Evolutionary conservation across 1,140 invertebrate species (phyloP).

Genomic region (Aphaenogaster floridana): DNA sequence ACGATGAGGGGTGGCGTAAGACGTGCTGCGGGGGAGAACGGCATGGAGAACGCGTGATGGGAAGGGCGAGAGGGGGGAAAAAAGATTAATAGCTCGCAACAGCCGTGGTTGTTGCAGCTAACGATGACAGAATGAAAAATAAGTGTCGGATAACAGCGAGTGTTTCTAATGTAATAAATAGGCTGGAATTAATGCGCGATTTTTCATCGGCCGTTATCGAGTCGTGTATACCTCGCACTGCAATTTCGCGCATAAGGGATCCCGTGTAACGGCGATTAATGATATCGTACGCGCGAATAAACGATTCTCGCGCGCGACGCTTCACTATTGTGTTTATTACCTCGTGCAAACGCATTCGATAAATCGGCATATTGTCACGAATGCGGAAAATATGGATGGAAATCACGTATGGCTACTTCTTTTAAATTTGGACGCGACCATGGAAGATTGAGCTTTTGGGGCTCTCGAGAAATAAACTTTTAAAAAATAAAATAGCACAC

Average conservation of each 20-base stretch:
- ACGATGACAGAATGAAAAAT: slow-evolving; percentile 65
- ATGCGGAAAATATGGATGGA: background rate
- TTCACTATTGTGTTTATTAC: slow-evolving; percentile 43
- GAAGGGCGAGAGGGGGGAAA: slow-evolving; percentile 15
- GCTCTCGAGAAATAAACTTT: background rate
- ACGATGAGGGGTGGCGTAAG: slow-evolving; percentile 10
- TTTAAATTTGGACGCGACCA: background rate
- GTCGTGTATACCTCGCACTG: slow-evolving; percentile 38
- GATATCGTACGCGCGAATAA: slow-evolving; percentile 50
- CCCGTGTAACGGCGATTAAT: slow-evolving; percentile 54
- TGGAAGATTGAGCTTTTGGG: no score
- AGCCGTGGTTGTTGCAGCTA: slow-evolving; percentile 62
- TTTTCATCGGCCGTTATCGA: slow-evolving; percentile 60
- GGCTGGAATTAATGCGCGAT: slow-evolving; percentile 62
- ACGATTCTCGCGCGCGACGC: slow-evolving; percentile 15
- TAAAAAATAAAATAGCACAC: background rate
- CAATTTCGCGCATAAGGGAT: slow-evolving; percentile 57
- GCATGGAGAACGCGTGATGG: background rate
- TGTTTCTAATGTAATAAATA: slow-evolving; percentile 66
- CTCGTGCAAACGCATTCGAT: slow-evolving; percentile 42
- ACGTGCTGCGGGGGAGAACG: background rate
- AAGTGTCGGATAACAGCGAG: slow-evolving; percentile 62
- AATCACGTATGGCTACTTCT: background rate
- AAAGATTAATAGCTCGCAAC: slow-evolving; percentile 64
- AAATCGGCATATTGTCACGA: slow-evolving; percentile 45